These are phyloP conservation scores for Cydia fagiglandana DNA, from an alignment of 1,140 invertebrate genomes.

Conservation along the genomic window DNA sequence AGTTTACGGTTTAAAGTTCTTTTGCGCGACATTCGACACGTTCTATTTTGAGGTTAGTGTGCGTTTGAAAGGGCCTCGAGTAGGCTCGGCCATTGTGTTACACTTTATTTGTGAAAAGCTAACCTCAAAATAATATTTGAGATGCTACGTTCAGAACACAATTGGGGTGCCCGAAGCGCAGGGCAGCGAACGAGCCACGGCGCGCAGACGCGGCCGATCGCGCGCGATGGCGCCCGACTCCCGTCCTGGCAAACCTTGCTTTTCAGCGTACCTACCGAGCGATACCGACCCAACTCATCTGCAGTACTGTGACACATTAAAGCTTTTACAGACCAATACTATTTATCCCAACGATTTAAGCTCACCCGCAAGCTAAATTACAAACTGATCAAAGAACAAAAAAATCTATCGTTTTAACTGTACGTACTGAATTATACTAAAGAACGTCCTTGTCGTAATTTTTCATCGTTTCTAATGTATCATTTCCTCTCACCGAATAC, in stretches of 20 bases:
- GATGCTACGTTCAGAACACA: conserved; percentile 69
- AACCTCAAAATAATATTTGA: conserved; percentile 78
- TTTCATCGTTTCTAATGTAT: no score
- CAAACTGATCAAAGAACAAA: not conserved
- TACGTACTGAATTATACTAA: no score
- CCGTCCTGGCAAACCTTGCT: conserved; percentile 41
- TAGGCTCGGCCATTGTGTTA: conserved; percentile 56
- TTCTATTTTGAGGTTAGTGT: conserved; percentile 46
- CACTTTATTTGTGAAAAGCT: conserved; percentile 51
- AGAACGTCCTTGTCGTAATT: no score
- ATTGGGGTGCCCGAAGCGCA: conserved; percentile 65
- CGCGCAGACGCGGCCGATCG: conserved; percentile 60
- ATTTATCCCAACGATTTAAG: not conserved
- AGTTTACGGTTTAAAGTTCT: conserved; percentile 70
- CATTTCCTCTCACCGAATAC: no score
- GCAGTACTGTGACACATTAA: conserved; percentile 1
- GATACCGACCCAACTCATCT: conserved; percentile 6
- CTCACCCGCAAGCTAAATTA: not conserved
- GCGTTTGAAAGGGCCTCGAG: conserved; percentile 47
- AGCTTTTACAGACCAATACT: not conserved
- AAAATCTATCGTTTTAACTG: not conserved
- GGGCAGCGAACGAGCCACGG: conserved; percentile 43
- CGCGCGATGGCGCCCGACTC: conserved; percentile 47
- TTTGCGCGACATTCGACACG: conserved; percentile 75
- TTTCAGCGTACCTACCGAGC: conserved; percentile 18